Conservation (phyloP, 2,797 vertebrate species). For the Sebastes oblongus region DNA sequence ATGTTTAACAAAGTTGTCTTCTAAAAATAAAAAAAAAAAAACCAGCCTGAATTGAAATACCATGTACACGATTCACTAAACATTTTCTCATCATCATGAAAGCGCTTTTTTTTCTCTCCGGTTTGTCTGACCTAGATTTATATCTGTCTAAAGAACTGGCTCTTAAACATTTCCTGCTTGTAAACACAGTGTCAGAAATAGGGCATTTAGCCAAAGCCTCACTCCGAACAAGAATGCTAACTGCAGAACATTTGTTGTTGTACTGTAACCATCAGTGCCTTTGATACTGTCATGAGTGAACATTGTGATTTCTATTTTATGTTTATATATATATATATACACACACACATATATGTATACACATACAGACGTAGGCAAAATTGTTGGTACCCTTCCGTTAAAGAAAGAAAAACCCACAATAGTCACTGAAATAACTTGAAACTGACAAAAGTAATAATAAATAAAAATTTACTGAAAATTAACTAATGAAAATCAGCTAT, state of each 20-base stretch:
- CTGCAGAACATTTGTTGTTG: constrained; percentile 16
- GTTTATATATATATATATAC: constrained; percentile 32
- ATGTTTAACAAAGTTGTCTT: constrained; percentile 26
- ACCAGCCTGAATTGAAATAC: background rate
- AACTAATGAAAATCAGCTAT: too few relatives aligned
- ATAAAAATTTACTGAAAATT: too few relatives aligned
- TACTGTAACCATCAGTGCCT: constrained; percentile 34
- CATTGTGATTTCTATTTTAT: constrained; percentile 21
- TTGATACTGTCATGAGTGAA: constrained; percentile 27
- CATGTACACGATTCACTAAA: constrained; percentile 6
- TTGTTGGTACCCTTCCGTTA: too few relatives aligned
- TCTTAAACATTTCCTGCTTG: constrained; percentile 13
- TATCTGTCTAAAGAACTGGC: background rate
- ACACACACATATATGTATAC: too few relatives aligned
- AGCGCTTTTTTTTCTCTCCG: background rate
- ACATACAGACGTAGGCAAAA: too few relatives aligned
- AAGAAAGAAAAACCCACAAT: too few relatives aligned
- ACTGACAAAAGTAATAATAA: too few relatives aligned
- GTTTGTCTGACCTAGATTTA: background rate
- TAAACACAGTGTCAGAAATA: constrained; percentile 18
- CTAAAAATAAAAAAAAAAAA: background rate
- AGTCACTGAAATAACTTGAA: too few relatives aligned
- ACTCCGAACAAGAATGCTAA: constrained; percentile 23
- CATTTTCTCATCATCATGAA: background rate
- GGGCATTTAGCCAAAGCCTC: background rate